Base-by-base conservation (phyloP, 2,888 invertebrate species). In the Nemotelus pantherinus region DNA sequence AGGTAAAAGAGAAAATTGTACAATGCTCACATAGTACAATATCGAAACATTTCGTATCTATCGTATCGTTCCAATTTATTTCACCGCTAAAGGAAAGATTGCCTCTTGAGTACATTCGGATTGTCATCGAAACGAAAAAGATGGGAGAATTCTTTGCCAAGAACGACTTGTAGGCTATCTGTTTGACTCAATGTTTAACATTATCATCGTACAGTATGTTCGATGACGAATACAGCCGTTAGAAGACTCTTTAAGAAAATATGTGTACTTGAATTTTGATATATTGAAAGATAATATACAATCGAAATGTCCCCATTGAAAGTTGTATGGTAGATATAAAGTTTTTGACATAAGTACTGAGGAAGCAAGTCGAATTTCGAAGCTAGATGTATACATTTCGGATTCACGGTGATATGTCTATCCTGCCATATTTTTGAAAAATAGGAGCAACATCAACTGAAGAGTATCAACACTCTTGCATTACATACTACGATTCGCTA, bases 51-150 rank as follows among this genome's bases (percentile, higher is more conserved):
- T 58, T 74, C 41, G 47, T 45, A 50, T 63, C 3, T 50, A 7
- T 44, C 6, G 43, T 48, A 75, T 75, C 75, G 25, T 63, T 75
- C 63, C 75, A 75, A 75, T 75, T 75, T 75, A 75, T 75, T 63
- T 63, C 75, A 41, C 47, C 64, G 43, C 75, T 64, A 63, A 48
- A 57, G 63, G 25, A 58, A 75, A 47, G 39, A 63, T 48, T 75
- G 44, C 10, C 57, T 58, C 57, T 72, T 44, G 47, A 58, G 45
- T 72, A n/a, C 45, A 72, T 58, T 72, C n/a, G 5, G 39, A n/a
- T 43, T 50, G 58, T 57, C 71, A 72, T 25, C n/a, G 68, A 68
- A 65, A n/a, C 9, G 3, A 9, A 50, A 9, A 50, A 5, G 6
- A 9, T 7, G 50, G 25, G 25, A 25, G 25, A 25, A 1, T 25